A percentile compares a stretch with the other conserved stretches of the same genome.
These are phyloP conservation scores for Ianthella basta DNA, from an alignment of 37 sponge, comb jelly and placozoan genomes.

Conservation along the genomic window DNA sequence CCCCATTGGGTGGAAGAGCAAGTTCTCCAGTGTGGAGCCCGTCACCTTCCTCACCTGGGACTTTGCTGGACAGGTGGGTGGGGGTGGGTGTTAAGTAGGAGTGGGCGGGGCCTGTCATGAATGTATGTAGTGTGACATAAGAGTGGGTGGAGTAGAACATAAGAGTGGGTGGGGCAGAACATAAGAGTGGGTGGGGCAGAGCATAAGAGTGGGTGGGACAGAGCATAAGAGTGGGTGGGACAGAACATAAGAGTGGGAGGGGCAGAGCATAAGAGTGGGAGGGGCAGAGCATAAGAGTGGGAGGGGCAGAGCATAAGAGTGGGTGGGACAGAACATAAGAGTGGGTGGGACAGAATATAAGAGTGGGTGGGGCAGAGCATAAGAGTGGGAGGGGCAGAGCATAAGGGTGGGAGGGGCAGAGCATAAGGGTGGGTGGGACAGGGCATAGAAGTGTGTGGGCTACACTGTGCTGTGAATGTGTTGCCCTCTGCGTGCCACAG, in stretches of 20 bases:
- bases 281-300: not conserved
- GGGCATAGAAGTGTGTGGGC: not conserved
- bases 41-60: slow-evolving; percentile 91
- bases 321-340: too few species aligned
- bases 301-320: not conserved
- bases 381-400: too few species aligned
- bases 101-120: too few species aligned
- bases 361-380: not conserved
- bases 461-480: too few species aligned
- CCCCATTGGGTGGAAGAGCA: not conserved
- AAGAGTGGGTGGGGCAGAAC: too few species aligned
- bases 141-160: too few species aligned
- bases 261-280: too few species aligned
- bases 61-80: slow-evolving; percentile 89
- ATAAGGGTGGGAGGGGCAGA: too few species aligned
- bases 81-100: not conserved
- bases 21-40: slow-evolving; percentile 9
- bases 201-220: not conserved
- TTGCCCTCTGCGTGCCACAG: slow-evolving; percentile 32
- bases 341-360: too few species aligned
- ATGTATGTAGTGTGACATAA: not conserved
- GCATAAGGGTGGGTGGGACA: not conserved
- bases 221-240: too few species aligned
- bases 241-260: too few species aligned
- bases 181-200: not conserved